Conservation (phyloP, 2,888 invertebrate species). For the Drepanosiphum platanoidis region DNA sequence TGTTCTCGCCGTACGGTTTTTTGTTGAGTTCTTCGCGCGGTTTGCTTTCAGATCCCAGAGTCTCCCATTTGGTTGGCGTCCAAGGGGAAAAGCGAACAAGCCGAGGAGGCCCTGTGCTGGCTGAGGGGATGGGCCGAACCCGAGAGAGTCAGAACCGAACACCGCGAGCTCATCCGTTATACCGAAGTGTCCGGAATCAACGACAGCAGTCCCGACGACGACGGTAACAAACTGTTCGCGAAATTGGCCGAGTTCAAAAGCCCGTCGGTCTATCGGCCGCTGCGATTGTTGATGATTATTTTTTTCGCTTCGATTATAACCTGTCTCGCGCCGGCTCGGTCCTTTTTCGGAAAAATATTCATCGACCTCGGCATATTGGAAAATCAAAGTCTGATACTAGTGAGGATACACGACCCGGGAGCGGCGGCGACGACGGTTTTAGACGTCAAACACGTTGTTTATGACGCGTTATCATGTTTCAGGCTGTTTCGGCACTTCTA, state of each 20-base stretch:
- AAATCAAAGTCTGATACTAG: constrained; percentile 5
- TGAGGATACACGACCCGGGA: not conserved
- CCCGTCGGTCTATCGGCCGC: constrained; percentile 70
- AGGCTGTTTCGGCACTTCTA: not conserved
- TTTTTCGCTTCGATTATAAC: constrained; percentile 71
- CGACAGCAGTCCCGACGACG: constrained; percentile 66
- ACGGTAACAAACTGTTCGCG: not conserved
- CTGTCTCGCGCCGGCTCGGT: constrained; percentile 69
- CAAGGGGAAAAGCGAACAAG: constrained; percentile 71
- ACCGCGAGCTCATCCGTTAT: constrained; percentile 69
- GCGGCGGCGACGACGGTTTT: too few relatives aligned
- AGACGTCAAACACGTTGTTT: too few relatives aligned
- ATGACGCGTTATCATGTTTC: too few relatives aligned
- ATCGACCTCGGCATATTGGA: not conserved
- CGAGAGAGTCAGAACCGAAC: constrained; percentile 70
- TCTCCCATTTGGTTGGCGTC: constrained; percentile 73
- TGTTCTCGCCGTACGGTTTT: too few relatives aligned
- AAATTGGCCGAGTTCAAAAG: constrained; percentile 67
- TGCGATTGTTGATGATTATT: constrained; percentile 69
- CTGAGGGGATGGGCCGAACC: constrained; percentile 72
- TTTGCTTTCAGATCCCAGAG: constrained; percentile 73
- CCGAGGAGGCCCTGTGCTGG: constrained; percentile 70
- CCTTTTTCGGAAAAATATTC: constrained; percentile 64
- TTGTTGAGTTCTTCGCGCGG: too few relatives aligned
- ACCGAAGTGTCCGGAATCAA: constrained; percentile 67